Conservation (phyloP, 2,797 vertebrate genomes). For the Picus viridis region DNA sequence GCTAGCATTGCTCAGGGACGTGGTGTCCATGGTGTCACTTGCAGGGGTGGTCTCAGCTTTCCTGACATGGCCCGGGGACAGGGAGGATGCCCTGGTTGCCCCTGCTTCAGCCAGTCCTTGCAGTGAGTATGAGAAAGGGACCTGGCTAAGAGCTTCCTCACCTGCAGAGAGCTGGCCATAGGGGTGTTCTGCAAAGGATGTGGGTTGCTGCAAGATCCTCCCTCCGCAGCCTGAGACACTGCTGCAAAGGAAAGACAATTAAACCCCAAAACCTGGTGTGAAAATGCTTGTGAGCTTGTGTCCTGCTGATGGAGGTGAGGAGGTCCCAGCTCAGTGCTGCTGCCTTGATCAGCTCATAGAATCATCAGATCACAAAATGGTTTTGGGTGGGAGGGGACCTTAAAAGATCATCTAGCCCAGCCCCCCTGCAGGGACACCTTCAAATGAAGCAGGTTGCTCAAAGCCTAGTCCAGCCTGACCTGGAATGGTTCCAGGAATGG, state of each 20-base stretch:
- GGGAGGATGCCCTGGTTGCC: not conserved
- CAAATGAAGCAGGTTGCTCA: too few relatives aligned
- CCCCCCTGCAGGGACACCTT: too few relatives aligned
- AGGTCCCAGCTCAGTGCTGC: not conserved
- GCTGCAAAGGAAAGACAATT: not conserved
- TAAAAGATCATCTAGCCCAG: not conserved
- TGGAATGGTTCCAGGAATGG: too few relatives aligned
- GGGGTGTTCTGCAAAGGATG: not conserved
- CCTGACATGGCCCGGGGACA: accelerated
- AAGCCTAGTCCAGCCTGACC: too few relatives aligned
- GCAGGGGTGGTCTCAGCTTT: not conserved
- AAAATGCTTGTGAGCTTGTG: accelerated
- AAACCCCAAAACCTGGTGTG: not conserved
- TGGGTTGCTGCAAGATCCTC: not conserved
- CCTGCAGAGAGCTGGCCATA: accelerated
- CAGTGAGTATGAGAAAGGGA: accelerated
- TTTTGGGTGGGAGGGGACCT: not conserved
- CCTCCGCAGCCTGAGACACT: too few relatives aligned
- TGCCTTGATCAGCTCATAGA: not conserved
- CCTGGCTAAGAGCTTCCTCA: accelerated
- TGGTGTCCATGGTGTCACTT: accelerated
- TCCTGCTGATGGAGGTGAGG: not conserved
- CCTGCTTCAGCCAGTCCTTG: accelerated
- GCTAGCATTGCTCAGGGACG: accelerated
- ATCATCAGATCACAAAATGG: not conserved